Percentiles rank a stretch among this genome's conserved stretches.
Evolutionary conservation across 2,888 invertebrate species (phyloP).

Genomic region (Hydropsyche betteni): DNA sequence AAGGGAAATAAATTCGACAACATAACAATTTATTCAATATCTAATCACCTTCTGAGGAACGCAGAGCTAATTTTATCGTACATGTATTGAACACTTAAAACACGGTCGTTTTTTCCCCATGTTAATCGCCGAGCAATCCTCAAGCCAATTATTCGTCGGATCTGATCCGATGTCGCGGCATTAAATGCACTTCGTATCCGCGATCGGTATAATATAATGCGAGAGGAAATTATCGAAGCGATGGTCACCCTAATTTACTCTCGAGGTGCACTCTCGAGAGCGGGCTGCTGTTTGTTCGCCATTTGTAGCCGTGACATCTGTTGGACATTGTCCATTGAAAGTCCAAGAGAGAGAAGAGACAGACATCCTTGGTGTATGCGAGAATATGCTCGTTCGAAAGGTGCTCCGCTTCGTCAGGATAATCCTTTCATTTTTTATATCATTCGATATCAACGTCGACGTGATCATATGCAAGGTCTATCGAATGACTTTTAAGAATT

Average conservation of each 20-base stretch:
- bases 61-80: not conserved
- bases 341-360: conserved; percentile 35
- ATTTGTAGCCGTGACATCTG: conserved; percentile 46
- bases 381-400: conserved; percentile 16
- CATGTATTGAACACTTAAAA: not conserved
- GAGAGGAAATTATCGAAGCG: not conserved
- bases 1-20: conserved; percentile 3
- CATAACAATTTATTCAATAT: conserved; percentile 8
- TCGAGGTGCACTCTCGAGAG: not conserved
- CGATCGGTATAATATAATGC: conserved; percentile 12
- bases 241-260: conserved; percentile 34
- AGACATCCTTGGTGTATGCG: conserved; percentile 27
- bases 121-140: not conserved
- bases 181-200: not conserved
- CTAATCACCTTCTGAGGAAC: conserved; percentile 12
- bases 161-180: not conserved
- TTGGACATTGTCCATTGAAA: conserved; percentile 45
- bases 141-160: conserved; percentile 13
- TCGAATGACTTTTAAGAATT: too few relatives aligned
- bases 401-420: conserved; percentile 2
- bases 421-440: too few relatives aligned
- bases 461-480: too few relatives aligned
- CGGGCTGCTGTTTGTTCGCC: conserved; percentile 45
- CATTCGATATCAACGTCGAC: too few relatives aligned
- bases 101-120: not conserved